A percentile compares a stretch with the other conserved stretches of the same genome.
Conservation (phyloP, 2,113 vertebrate genomes). For the Aldabrachelys gigantea region DNA sequence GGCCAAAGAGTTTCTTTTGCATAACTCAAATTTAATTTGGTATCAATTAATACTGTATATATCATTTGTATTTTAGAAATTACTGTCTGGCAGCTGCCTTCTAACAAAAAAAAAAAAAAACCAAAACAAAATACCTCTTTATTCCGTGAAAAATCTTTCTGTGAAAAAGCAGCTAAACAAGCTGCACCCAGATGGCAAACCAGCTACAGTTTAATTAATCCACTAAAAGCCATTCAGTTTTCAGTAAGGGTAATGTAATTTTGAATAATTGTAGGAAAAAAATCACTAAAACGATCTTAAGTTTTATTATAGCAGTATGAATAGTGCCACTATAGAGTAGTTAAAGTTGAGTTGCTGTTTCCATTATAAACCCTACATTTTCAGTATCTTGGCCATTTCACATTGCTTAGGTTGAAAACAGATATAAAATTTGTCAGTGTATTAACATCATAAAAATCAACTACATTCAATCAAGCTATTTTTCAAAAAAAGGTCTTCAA, state of each 20-base stretch:
- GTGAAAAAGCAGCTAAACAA: constrained; percentile 81
- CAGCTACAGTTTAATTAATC: constrained; percentile 90
- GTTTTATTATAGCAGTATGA: constrained; percentile 84
- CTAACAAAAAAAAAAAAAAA: constrained; percentile 40
- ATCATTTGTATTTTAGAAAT: constrained; percentile 75
- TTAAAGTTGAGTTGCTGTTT: constrained; percentile 79
- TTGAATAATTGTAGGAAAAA: constrained; percentile 85
- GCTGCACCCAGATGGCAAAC: constrained; percentile 86
- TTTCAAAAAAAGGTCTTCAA: not conserved
- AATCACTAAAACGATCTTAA: constrained; percentile 82
- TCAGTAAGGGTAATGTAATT: constrained; percentile 88
- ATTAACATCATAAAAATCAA: not conserved
- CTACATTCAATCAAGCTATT: not conserved
- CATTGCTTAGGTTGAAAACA: constrained; percentile 41
- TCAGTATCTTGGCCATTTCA: constrained; percentile 60
- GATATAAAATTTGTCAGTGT: constrained; percentile 33
- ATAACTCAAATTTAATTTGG: constrained; percentile 52
- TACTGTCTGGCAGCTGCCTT: constrained; percentile 70
- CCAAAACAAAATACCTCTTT: constrained; percentile 72
- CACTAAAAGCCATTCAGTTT: constrained; percentile 87
- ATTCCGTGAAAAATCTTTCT: constrained; percentile 80
- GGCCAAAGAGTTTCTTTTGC: constrained; percentile 18
- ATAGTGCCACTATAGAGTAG: constrained; percentile 78
- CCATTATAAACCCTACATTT: constrained; percentile 73
- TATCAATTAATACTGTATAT: constrained; percentile 58